Percentiles rank a stretch among this genome's conserved stretches.
phyloP scores from a whole-genome alignment of 1,140 invertebrate species.

The Drepana arcuata region DNA sequence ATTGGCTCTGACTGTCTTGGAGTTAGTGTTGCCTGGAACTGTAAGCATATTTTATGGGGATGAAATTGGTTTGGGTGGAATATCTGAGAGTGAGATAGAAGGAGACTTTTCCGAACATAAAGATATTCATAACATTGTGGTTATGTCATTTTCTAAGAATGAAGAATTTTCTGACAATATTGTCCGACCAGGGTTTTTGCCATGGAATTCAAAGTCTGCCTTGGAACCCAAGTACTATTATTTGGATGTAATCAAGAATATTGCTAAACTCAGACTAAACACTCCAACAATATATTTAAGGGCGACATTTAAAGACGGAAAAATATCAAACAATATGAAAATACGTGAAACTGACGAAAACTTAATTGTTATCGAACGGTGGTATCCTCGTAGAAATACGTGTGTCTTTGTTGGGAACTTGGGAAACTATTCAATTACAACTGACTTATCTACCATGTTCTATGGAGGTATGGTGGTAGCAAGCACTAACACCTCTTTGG shows the following conservation, averaged over 20 bases:
- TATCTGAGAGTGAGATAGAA: slow-evolving; percentile 61
- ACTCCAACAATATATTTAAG: slow-evolving; percentile 81
- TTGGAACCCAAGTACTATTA: slow-evolving; percentile 63
- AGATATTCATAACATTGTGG: slow-evolving; percentile 76
- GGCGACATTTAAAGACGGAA: slow-evolving; percentile 75
- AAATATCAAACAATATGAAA: slow-evolving; percentile 75
- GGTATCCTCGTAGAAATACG: slow-evolving; percentile 82
- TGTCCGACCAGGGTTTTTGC: slow-evolving; percentile 41
- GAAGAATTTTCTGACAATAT: slow-evolving; percentile 25
- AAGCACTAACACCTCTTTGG: slow-evolving; percentile 71
- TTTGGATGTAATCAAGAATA: slow-evolving; percentile 66
- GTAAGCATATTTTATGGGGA: slow-evolving; percentile 87
- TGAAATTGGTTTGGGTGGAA: slow-evolving; percentile 76
- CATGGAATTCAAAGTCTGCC: slow-evolving; percentile 73
- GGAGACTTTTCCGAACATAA: slow-evolving; percentile 75
- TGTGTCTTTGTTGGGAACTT: slow-evolving; percentile 83
- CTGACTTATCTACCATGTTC: slow-evolving; percentile 81
- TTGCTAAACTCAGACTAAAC: slow-evolving; percentile 72
- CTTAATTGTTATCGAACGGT: slow-evolving; percentile 80
- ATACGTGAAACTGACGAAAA: slow-evolving; percentile 76
- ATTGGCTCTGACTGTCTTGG: slow-evolving; percentile 76
- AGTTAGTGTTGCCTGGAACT: slow-evolving; percentile 84
- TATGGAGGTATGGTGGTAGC: slow-evolving; percentile 83
- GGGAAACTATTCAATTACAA: slow-evolving; percentile 71
- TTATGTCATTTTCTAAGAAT: slow-evolving; percentile 74